These are phyloP conservation scores for Grus americana DNA, from an alignment of 2,113 vertebrate species.

Conservation along the genomic window DNA sequence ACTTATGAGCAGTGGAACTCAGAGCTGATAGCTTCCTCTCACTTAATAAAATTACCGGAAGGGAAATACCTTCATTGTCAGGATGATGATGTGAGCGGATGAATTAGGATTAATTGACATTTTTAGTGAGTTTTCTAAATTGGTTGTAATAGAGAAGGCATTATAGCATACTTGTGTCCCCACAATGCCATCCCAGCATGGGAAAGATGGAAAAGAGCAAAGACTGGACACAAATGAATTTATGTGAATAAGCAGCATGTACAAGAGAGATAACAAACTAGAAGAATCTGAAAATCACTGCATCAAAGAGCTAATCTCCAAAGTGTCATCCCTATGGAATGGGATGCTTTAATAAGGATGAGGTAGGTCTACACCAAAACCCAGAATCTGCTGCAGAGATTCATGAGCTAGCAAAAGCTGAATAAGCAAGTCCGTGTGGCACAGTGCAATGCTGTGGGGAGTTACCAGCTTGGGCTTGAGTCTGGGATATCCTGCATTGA, in stretches of 20 bases:
- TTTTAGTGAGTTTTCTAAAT: constrained; percentile 28
- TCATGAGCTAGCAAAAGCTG: not conserved
- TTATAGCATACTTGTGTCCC: not conserved
- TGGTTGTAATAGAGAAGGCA: not conserved
- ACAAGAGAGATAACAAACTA: constrained; percentile 40
- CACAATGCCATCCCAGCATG: not conserved
- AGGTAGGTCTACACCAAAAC: not conserved
- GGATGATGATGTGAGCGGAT: constrained; percentile 30
- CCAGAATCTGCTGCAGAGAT: not conserved
- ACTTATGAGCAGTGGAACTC: not conserved
- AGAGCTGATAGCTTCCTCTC: not conserved
- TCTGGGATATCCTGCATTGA: not conserved
- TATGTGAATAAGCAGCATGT: not conserved
- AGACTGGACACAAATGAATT: not conserved
- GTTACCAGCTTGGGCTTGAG: not conserved
- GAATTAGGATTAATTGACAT: constrained; percentile 38
- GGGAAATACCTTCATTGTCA: constrained; percentile 44
- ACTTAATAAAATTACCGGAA: constrained; percentile 28
- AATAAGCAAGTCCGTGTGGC: not conserved
- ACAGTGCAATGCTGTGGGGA: not conserved
- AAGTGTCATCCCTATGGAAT: not conserved
- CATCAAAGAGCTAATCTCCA: constrained; percentile 24
- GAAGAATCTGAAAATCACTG: constrained; percentile 50
- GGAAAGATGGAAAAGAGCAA: not conserved
- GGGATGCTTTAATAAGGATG: not conserved